Percentiles rank a stretch among this genome's conserved stretches.
These are phyloP conservation scores for Vidua macroura DNA, from an alignment of 2,113 vertebrate genomes.

Conservation along the genomic window DNA sequence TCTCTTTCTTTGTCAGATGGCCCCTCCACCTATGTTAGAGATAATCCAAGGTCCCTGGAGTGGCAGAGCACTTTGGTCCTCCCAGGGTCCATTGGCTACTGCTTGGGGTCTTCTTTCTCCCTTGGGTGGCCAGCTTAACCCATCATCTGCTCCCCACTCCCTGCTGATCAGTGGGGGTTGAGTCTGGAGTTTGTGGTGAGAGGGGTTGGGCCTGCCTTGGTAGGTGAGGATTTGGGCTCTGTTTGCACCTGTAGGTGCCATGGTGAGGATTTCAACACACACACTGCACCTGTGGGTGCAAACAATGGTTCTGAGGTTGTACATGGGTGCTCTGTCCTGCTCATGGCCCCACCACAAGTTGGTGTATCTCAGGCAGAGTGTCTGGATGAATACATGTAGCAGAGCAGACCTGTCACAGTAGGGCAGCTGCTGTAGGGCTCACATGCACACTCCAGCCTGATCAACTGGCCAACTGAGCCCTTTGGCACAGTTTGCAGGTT, in stretches of 20 bases:
- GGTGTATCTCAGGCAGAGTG: neutral
- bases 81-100: accelerated
- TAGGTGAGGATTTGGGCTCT: neutral
- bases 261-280: too few species aligned
- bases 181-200: neutral
- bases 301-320: neutral
- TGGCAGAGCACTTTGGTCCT: neutral
- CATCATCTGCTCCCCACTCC: neutral
- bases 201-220: neutral
- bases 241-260: neutral
- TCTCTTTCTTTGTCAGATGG: neutral
- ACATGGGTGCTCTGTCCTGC: neutral
- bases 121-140: neutral
- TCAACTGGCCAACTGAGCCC: accelerated
- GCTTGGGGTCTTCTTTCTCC: neutral
- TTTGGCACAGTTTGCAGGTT: constrained; percentile 35
- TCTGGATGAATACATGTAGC: neutral
- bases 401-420: neutral
- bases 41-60: neutral
- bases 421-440: neutral
- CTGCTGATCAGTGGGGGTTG: neutral
- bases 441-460: neutral
- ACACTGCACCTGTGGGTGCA: neutral
- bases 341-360: neutral
- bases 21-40: neutral